These are phyloP conservation scores for Nilaparvata lugens DNA, from an alignment of 1,140 invertebrate species.

Conservation along the genomic window DNA sequence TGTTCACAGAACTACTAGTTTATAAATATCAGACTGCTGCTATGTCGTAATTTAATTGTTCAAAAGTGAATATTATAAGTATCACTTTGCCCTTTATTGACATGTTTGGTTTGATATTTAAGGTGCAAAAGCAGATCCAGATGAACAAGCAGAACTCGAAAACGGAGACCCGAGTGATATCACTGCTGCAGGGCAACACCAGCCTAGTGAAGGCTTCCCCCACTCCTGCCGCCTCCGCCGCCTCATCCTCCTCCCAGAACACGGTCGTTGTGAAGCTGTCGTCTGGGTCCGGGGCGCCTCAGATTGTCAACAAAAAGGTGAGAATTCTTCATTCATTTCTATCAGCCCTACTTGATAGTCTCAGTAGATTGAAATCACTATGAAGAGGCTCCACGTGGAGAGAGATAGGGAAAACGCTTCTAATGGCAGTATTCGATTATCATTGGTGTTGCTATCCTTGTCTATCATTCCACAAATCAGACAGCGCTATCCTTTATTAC, in stretches of 20 bases:
- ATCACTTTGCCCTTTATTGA: background rate
- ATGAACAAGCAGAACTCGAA: conserved; percentile 55
- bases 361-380: no score
- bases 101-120: conserved; percentile 8
- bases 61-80: conserved; percentile 21
- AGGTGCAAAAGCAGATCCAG: conserved; percentile 59
- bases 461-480: no score
- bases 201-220: conserved; percentile 37
- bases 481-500: no score
- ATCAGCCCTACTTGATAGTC: background rate
- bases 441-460: no score
- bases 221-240: conserved; percentile 10
- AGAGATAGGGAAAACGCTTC: no score
- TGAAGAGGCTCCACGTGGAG: no score
- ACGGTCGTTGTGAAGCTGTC: conserved; percentile 54
- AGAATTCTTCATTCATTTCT: background rate
- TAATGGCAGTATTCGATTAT: no score
- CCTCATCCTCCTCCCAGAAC: conserved; percentile 34
- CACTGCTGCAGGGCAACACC: conserved; percentile 52
- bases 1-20: no score
- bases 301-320: conserved; percentile 30
- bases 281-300: conserved; percentile 37
- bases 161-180: conserved; percentile 54
- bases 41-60: no score
- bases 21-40: no score